phyloP scores from a whole-genome alignment of 2,888 invertebrate genomes.

The Lochmaea crataegi region DNA sequence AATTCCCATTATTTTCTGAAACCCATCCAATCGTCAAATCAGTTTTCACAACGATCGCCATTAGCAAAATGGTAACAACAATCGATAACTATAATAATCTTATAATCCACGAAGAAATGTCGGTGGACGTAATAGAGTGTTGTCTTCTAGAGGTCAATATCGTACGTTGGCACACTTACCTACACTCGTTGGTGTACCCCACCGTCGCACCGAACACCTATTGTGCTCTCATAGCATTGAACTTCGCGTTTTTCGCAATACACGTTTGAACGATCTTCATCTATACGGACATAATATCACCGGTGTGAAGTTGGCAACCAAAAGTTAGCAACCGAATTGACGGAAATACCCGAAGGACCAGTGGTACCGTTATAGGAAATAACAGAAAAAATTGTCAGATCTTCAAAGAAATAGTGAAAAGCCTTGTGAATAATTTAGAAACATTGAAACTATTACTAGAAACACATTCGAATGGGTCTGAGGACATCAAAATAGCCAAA shows the following conservation, averaged over 20 bases:
- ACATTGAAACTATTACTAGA: no score
- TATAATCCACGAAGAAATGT: constrained; percentile 8
- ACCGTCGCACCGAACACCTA: constrained; percentile 43
- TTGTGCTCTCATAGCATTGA: constrained; percentile 50
- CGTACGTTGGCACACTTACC: constrained; percentile 64
- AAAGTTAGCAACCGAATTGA: no score
- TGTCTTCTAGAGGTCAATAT: constrained; percentile 58
- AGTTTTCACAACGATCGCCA: neutral
- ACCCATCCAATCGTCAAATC: no score
- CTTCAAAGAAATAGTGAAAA: no score
- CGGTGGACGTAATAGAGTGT: constrained; percentile 49
- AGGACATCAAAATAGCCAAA: no score
- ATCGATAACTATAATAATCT: constrained; percentile 2
- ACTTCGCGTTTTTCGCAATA: constrained; percentile 40
- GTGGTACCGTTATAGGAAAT: no score
- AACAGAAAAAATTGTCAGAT: no score
- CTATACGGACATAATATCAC: neutral
- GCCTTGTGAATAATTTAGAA: no score
- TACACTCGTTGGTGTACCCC: constrained; percentile 57
- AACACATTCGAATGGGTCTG: no score
- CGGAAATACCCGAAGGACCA: no score
- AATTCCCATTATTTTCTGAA: no score
- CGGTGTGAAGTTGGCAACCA: no score
- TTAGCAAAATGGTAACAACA: neutral
- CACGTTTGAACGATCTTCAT: neutral